Percentiles rank a stretch among this genome's conserved stretches.
These are phyloP conservation scores for Andrena marginata DNA, from an alignment of 2,888 invertebrate species.

Conservation along the genomic window DNA sequence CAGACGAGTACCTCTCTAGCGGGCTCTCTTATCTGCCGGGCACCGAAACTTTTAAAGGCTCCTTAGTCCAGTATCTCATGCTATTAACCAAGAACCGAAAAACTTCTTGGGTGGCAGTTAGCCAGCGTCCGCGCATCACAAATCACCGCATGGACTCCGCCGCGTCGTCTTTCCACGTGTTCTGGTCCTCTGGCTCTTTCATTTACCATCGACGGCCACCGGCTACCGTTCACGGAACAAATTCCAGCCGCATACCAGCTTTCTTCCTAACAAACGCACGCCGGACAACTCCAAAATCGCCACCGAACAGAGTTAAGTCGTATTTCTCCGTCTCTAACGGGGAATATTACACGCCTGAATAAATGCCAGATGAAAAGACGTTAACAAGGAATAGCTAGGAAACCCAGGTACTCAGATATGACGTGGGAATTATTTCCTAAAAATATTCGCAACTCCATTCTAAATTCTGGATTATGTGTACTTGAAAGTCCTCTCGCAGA, in stretches of 20 bases:
- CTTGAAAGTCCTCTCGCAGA: too few species aligned
- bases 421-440: too few species aligned
- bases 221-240: conserved; percentile 69
- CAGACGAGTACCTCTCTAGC: conserved; percentile 50
- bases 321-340: too few species aligned
- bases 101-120: conserved; percentile 80
- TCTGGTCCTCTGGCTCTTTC: conserved; percentile 52
- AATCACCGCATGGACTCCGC: conserved; percentile 35
- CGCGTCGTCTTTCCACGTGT: conserved; percentile 60
- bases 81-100: conserved; percentile 81
- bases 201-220: conserved; percentile 65
- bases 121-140: conserved; percentile 34
- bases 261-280: conserved; percentile 9
- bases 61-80: conserved; percentile 73
- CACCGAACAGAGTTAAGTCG: not conserved
- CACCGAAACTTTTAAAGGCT: conserved; percentile 60
- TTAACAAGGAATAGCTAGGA: too few species aligned
- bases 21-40: conserved; percentile 58
- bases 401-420: too few species aligned
- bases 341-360: too few species aligned
- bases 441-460: too few species aligned
- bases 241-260: conserved; percentile 69
- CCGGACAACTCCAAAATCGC: not conserved
- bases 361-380: too few species aligned
- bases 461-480: too few species aligned